Evolutionary conservation across 2,888 invertebrate genomes (phyloP).

Genomic region (Morpho achilles): DNA sequence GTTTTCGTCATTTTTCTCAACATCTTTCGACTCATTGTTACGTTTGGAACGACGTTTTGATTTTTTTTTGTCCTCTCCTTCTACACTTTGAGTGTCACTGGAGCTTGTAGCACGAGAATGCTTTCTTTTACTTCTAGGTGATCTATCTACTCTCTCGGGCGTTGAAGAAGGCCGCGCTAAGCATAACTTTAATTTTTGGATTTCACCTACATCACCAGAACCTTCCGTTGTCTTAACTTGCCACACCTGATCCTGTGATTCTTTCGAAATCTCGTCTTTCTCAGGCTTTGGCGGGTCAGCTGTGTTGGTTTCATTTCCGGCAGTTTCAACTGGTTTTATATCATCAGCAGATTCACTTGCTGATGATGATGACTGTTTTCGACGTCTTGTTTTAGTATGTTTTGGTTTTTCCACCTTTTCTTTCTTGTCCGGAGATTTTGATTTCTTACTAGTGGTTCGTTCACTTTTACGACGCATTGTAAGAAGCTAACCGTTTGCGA

Average conservation of each 20-base stretch:
- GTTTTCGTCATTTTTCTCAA: constrained; percentile 47
- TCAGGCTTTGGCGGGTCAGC: constrained; percentile 44
- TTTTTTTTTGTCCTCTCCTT: constrained; percentile 66
- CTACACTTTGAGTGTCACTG: constrained; percentile 66
- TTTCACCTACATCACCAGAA: constrained; percentile 75
- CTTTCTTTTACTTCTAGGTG: constrained; percentile 73
- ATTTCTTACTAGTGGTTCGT: constrained; percentile 81
- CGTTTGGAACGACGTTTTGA: constrained; percentile 59
- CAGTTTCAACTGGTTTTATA: constrained; percentile 41
- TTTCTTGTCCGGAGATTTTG: constrained; percentile 83
- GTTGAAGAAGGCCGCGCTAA: constrained; percentile 78
- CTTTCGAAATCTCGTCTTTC: constrained; percentile 57
- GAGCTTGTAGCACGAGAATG: constrained; percentile 71
- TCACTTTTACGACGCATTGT: constrained; percentile 89
- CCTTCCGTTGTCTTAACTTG: constrained; percentile 72
- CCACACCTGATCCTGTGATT: constrained; percentile 71
- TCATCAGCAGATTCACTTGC: constrained; percentile 74
- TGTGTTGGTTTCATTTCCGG: constrained; percentile 43
- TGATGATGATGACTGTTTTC: constrained; percentile 76
- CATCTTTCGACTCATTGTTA: constrained; percentile 55
- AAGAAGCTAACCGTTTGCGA: neutral
- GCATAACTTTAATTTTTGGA: constrained; percentile 82
- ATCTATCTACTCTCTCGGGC: constrained; percentile 72
- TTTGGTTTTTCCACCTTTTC: constrained; percentile 76
- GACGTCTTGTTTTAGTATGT: constrained; percentile 75